These are phyloP conservation scores for Trididemnum miniatum DNA, from an alignment of 23 tunicate genomes.

Conservation along the genomic window DNA sequence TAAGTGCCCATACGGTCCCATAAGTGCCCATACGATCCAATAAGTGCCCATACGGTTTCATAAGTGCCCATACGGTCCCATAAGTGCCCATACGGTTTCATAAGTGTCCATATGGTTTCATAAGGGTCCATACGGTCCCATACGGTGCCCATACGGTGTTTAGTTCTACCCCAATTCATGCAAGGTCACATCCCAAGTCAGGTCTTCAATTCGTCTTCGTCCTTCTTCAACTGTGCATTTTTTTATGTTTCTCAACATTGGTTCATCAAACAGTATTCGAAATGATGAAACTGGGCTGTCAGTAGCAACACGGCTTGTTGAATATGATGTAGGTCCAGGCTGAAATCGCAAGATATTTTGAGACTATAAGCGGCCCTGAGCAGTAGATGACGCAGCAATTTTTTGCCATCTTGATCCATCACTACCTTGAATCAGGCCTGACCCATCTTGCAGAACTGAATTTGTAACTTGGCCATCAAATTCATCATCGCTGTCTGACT, in stretches of 20 bases:
- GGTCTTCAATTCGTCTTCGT: neutral
- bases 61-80: no score
- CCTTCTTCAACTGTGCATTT: slow-evolving; percentile 10
- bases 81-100: no score
- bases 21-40: no score
- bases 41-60: no score
- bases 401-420: slow-evolving; percentile 19
- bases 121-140: no score
- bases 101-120: no score
- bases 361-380: slow-evolving; percentile 13
- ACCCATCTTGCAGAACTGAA: neutral
- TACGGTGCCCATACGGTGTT: no score
- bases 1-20: no score
- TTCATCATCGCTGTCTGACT: neutral
- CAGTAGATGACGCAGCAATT: slow-evolving; percentile 11
- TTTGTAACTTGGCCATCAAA: neutral
- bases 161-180: slow-evolving; percentile 31
- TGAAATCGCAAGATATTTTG: slow-evolving; percentile 20
- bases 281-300: slow-evolving; percentile 26
- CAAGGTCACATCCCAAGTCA: slow-evolving; percentile 17
- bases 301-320: slow-evolving; percentile 18
- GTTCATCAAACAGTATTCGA: slow-evolving; percentile 20
- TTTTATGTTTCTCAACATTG: slow-evolving; percentile 21
- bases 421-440: slow-evolving; percentile 17
- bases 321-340: slow-evolving; percentile 28